Base-by-base conservation (phyloP, 2,113 vertebrate species). In the Melanostigma gelatinosum region DNA sequence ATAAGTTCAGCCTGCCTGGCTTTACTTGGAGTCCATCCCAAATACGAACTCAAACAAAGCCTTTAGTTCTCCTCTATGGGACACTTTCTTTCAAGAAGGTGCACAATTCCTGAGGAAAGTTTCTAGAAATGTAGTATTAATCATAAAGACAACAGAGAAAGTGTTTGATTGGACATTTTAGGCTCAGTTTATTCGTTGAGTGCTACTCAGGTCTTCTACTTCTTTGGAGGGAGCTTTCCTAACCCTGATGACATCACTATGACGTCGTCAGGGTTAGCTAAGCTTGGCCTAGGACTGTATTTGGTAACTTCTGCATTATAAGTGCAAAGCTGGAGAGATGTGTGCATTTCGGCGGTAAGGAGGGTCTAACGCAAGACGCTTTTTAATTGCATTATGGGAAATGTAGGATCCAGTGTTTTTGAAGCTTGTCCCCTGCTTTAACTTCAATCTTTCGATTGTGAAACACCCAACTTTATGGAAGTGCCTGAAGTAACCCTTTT, bases 1-100 rank as follows among this genome's bases (percentile, higher is more conserved):
- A 88, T 86, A 84, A 68, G 72, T 78, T 87, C 66, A 84, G 52
- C 29, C 67, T 44, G 83, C 3, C 72, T 7, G 68, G 61, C 62
- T 87, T 82, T 55, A 48, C 77, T 82, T 80, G 74, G 86, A 83
- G 36, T 27, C 60, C 27, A n/a, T 86, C 75, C 84, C 72, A 70
- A 58, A 64, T 48, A 69, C 57, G 0, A 60, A 73, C 36, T 22
- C 12, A 71, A 57, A 65, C 73, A 64, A 72, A 82, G 65, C 50
- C 60, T 50, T 32, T 1, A 27, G 42, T 29, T 66, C 72, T 46
- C 20, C 38, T 68, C 12, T 4, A 64, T 10, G 34, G 48, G 60
- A 77, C 24, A 10, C 48, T 69, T 69, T 44, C 22, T 42, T 63
- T n/a, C 34, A 22, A 22, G 9, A 62, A 48, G 22, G 32, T 20